Evolutionary conservation across 2,797 vertebrate species (phyloP), one percentile per base, ranked within the genome.

Genomic region (Peromyscus nudipes): DNA sequence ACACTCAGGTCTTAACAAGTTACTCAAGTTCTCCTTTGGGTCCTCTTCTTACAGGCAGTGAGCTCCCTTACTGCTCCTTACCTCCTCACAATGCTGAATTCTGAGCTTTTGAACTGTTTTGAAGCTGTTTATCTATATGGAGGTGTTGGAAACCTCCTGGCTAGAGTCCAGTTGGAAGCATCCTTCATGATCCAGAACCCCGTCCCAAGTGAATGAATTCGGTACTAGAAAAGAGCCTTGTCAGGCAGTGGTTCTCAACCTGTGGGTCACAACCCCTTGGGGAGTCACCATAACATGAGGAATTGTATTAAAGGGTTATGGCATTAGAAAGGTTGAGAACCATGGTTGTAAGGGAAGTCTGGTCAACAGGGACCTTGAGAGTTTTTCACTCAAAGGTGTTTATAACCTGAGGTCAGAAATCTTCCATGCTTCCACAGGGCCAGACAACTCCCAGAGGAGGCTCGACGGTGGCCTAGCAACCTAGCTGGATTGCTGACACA

Each of bases 371-470:
- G 55, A 92, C 8, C 27, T 27, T 40, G 60, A 67, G 73, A 60
- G 14, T 1, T 83, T 67, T 89, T 94, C 82, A 62, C 31, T 91
- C 67, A 46, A 2, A 43, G n/a, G 52, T 23, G 19, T 93, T 65
- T 81, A 29, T 87, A 37, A 52, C 25, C 73, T 52, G 46, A 93
- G n/a, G 21, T 40, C 37, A 85, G 73, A 67, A 67, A 43, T 40
- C 29, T 79, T 92, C 49, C 37, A 19, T 80, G 83, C 57, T 96
- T 88, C 64, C 13, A 37, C 46, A 16, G 25, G 7, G 40, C 75
- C n/a, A 49, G 76, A 95, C 64, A 95, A 52, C 7, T 85, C 92
- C 92, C 37, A 65, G 64, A 29, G 60, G 29, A 79, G 67, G 55
- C 23, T 31, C 34, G 23, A 2, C 65, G 13, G 21, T 7, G 71